phyloP scores from a whole-genome alignment of 2,888 invertebrate genomes.

The Arge pagana region DNA sequence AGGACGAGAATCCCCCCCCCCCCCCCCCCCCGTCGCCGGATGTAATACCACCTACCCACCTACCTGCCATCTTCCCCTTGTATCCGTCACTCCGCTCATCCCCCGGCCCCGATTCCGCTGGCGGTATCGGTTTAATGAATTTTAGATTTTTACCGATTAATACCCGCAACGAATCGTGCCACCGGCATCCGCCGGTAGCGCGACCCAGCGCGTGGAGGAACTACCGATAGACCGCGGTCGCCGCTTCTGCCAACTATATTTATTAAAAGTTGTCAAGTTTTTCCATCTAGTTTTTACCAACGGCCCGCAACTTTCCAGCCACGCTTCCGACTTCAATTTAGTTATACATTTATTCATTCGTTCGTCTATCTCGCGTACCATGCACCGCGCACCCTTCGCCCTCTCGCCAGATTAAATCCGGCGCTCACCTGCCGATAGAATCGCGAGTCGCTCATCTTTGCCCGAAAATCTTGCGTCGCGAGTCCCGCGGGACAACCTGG shows the following conservation, averaged over 20 bases:
- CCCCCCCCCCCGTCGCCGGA: neutral
- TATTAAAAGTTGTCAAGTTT: constrained; percentile 9
- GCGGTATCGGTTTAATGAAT: constrained; percentile 45
- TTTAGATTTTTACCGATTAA: constrained; percentile 52
- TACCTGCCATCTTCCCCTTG: too few relatives aligned
- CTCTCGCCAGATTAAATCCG: constrained; percentile 28
- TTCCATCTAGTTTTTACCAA: neutral
- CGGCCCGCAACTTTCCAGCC: too few relatives aligned
- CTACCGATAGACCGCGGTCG: neutral
- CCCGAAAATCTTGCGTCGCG: neutral
- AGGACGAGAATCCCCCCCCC: neutral
- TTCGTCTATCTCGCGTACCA: too few relatives aligned
- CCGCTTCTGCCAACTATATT: neutral
- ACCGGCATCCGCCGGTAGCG: neutral
- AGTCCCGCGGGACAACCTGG: neutral
- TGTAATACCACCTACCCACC: too few relatives aligned
- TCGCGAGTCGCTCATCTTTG: constrained; percentile 19
- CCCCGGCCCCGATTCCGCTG: neutral
- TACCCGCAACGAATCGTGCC: constrained; percentile 31
- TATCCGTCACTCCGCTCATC: too few relatives aligned
- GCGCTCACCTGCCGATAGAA: constrained; percentile 16
- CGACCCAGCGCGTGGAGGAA: neutral
- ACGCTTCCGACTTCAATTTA: too few relatives aligned
- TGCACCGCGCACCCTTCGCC: constrained; percentile 15
- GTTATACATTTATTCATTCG: too few relatives aligned